phyloP scores from a whole-genome alignment of 1,140 invertebrate species.

The Drosophila albomicans region DNA sequence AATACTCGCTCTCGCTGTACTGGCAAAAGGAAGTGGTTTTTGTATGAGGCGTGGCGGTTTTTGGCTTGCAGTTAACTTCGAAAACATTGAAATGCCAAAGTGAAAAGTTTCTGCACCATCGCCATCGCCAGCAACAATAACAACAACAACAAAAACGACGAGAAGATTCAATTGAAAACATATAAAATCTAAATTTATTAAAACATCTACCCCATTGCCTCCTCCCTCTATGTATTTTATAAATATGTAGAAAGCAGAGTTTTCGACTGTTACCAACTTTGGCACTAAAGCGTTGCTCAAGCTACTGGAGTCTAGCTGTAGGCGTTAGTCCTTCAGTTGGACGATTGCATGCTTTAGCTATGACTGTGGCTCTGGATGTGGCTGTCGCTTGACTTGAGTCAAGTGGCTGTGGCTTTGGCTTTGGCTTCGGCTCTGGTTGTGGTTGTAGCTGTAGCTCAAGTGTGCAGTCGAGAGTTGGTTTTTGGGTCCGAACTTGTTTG shows the following conservation, averaged over 20 bases:
- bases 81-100: conserved; percentile 81
- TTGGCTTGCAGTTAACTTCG: conserved; percentile 72
- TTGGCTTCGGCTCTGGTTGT: conserved; percentile 17
- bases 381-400: conserved; percentile 42
- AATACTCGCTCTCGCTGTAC: conserved; percentile 52
- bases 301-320: conserved; percentile 41
- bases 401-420: conserved; percentile 25
- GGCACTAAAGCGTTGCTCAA: conserved; percentile 56
- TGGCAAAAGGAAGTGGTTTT: conserved; percentile 43
- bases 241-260: conserved; percentile 1
- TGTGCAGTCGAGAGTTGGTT: conserved; percentile 10
- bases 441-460: conserved; percentile 23
- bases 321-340: conserved; percentile 36
- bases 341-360: conserved; percentile 23
- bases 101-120: conserved; percentile 68
- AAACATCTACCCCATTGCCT: conserved; percentile 13
- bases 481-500: conserved; percentile 7
- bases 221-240: background rate
- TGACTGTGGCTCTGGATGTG: conserved; percentile 27
- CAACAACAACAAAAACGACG: conserved; percentile 1
- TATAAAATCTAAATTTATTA: conserved; percentile 78
- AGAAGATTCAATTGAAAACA: conserved; percentile 79
- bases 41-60: conserved; percentile 42
- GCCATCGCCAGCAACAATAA: conserved; percentile 3
- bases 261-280: conserved; percentile 53